Percentiles rank a stretch among this genome's conserved stretches.
Conservation (phyloP, 2,888 invertebrate genomes). For the Synergus itoensis region DNA sequence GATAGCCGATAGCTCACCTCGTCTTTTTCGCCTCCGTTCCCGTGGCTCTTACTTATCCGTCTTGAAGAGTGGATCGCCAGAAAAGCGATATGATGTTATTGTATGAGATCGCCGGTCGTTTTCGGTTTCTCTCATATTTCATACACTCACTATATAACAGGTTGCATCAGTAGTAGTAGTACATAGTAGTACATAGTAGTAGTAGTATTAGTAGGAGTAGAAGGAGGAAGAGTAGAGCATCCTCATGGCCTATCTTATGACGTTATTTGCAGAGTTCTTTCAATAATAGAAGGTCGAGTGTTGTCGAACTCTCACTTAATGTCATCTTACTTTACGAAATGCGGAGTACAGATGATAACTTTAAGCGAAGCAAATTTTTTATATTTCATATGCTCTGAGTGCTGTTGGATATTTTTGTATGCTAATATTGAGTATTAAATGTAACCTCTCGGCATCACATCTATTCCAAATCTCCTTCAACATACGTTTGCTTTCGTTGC, state of each 20-base stretch:
- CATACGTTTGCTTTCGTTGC: neutral
- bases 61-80: conserved; percentile 46
- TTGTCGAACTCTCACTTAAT: conserved; percentile 55
- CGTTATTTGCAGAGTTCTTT: conserved; percentile 66
- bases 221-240: conserved; percentile 49
- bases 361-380: neutral
- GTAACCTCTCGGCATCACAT: neutral
- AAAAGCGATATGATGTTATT: conserved; percentile 64
- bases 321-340: conserved; percentile 43
- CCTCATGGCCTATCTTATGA: conserved; percentile 64
- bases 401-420: neutral
- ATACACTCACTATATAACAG: conserved; percentile 54
- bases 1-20: conserved; percentile 72
- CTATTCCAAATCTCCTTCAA: neutral
- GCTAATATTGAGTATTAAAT: neutral
- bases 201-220: conserved; percentile 51
- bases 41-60: conserved; percentile 44
- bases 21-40: conserved; percentile 43
- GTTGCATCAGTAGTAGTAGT: conserved; percentile 22
- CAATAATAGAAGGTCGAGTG: conserved; percentile 61
- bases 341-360: neutral
- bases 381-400: neutral
- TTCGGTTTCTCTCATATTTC: conserved; percentile 62
- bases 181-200: conserved; percentile 52
- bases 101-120: conserved; percentile 64